Conservation (phyloP, 1,140 invertebrate genomes). For the Bombus huntii region DNA sequence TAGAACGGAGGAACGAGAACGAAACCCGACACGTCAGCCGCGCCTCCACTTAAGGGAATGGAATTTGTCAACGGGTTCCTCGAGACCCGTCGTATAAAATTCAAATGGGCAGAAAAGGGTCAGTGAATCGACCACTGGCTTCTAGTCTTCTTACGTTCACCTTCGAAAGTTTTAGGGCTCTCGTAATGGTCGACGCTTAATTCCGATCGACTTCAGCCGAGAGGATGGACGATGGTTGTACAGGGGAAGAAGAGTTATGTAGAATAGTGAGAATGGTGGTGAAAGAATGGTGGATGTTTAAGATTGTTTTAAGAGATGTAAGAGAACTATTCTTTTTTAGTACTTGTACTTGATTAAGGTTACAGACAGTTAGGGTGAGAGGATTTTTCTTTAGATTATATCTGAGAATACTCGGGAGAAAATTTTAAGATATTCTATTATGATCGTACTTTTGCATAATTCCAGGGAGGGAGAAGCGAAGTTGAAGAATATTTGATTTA, state of each 20-base stretch:
- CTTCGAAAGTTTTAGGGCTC: not conserved
- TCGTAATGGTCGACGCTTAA: not conserved
- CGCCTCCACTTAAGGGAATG: slow-evolving; percentile 69
- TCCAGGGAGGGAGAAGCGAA: not conserved
- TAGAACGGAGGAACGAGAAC: slow-evolving; percentile 48
- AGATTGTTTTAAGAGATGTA: not conserved
- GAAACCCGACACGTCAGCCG: slow-evolving; percentile 67
- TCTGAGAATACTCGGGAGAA: not conserved
- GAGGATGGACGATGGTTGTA: not conserved
- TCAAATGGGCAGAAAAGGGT: slow-evolving; percentile 68
- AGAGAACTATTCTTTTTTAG: not conserved
- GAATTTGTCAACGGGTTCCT: slow-evolving; percentile 71
- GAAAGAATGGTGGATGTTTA: not conserved
- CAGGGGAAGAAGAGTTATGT: too few relatives aligned
- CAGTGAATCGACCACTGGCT: slow-evolving; percentile 19
- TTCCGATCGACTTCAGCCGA: not conserved
- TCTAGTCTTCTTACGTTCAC: not conserved
- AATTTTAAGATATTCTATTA: not conserved
- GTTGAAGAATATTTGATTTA: not conserved
- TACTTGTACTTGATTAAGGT: slow-evolving; percentile 8
- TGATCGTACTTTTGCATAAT: not conserved
- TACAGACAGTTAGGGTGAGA: slow-evolving; percentile 9
- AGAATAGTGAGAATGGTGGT: not conserved
- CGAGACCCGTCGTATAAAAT: slow-evolving; percentile 68
- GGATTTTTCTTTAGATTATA: slow-evolving; percentile 8